A percentile compares a stretch with the other conserved stretches of the same genome.
phyloP scores from a whole-genome alignment of 2,113 vertebrate genomes.

The Anas platyrhynchos region DNA sequence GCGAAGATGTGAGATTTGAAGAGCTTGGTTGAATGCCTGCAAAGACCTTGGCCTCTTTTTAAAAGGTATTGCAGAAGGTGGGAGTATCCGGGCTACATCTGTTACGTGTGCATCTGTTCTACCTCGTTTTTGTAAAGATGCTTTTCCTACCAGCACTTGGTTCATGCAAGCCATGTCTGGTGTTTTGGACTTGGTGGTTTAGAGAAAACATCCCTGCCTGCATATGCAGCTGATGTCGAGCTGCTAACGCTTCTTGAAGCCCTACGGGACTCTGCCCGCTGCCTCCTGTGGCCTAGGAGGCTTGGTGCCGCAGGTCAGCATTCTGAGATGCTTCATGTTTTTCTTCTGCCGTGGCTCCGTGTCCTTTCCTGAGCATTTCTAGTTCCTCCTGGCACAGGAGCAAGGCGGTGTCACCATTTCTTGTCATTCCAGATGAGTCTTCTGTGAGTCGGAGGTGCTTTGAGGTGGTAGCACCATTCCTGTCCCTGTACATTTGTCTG shows the following conservation, averaged over 20 bases:
- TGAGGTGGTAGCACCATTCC: too few relatives aligned
- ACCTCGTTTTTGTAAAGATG: neutral
- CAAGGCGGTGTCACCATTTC: neutral
- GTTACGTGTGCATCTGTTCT: accelerated
- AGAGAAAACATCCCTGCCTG: neutral
- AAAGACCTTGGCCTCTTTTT: neutral
- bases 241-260: neutral
- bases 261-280: neutral
- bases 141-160: neutral
- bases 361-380: neutral
- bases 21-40: neutral
- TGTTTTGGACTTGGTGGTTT: neutral
- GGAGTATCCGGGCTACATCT: neutral
- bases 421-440: neutral
- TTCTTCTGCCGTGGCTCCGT: neutral
- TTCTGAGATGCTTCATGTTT: neutral
- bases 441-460: neutral
- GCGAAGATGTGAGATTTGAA: neutral
- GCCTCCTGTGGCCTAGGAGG: neutral
- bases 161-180: neutral
- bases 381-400: neutral
- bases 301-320: neutral
- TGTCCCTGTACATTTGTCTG: too few relatives aligned
- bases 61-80: neutral
- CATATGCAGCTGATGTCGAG: accelerated